These are phyloP conservation scores for Fratercula arctica DNA, from an alignment of 2,797 vertebrate genomes.

Conservation along the genomic window DNA sequence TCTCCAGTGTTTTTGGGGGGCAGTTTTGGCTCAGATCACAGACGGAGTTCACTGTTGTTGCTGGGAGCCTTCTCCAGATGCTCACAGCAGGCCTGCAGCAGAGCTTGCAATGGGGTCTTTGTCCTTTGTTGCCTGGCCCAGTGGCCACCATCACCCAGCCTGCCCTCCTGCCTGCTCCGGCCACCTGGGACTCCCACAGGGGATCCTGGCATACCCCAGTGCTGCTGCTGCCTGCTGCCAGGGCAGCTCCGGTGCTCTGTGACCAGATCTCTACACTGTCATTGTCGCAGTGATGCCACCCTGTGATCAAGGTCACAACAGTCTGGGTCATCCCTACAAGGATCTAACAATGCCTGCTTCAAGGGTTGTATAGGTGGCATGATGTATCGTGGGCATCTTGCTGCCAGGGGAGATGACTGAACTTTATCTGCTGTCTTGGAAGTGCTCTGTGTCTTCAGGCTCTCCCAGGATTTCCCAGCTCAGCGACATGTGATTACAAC, in stretches of 20 bases:
- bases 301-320: background rate
- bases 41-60: background rate
- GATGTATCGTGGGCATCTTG: background rate
- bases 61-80: background rate
- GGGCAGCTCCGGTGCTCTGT: background rate
- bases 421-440: background rate
- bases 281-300: background rate
- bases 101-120: background rate
- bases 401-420: background rate
- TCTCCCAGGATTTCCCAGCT: background rate
- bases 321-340: background rate
- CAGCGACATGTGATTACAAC: background rate
- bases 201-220: background rate
- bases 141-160: background rate
- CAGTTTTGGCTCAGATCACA: background rate
- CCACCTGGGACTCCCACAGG: background rate
- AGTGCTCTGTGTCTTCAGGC: background rate
- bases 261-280: background rate
- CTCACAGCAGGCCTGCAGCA: background rate
- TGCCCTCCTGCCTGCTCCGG: fast-evolving
- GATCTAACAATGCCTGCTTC: background rate
- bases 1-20: fast-evolving
- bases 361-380: background rate
- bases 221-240: background rate
- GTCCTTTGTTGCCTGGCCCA: background rate